Base-by-base conservation (phyloP, 2,797 vertebrate species). In the Sphaeramia orbicularis region DNA sequence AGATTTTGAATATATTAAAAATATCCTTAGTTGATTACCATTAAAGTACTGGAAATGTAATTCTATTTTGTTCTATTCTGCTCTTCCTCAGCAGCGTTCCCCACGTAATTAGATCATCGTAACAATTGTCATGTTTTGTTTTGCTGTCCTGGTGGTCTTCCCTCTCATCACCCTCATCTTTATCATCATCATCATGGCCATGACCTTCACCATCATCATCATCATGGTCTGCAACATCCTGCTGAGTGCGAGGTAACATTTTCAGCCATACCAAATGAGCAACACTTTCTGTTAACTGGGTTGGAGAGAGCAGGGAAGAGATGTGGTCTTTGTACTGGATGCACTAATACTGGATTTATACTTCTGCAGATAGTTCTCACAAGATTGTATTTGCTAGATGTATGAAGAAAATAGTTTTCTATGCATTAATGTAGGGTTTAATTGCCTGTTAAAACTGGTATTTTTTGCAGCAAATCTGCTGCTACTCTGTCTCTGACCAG, bases 161-260 rank as follows among this genome's bases (percentile, higher is more conserved):
- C 73, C 57, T 59, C 16, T 54, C 65, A 21, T 37, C 54, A 61
- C 19, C 21, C 24, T 51, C 60, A 37, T 51, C 47, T 37, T 84
- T 72, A 52, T 80, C 52, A 24, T 24, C 84, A 64, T 67, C 78
- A 61, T 37, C 84, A 85, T 81, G 74, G 58, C 75, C 74, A 36
- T 69, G 79, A 50, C 74, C 79, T 14, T 69, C 63, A 9, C 1
- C 66, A 35, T 67, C 83, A 14, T 65, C 80, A 48, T 67, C 44
- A 15, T 63, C 58, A 16, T 71, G 45, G 19, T 9, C 6, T 10
- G 10, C 76, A 63, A 49, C 64, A 52, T 18, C 65, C 52, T 50
- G 60, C 64, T 40, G 67, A 73, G 47, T 71, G 12, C 38, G 37
- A 92, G 90, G 91, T 92, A 90, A 90, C 71, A 64, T 81, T 15